Base-by-base conservation (phyloP, 1,140 invertebrate species). In the Zophobas morio region DNA sequence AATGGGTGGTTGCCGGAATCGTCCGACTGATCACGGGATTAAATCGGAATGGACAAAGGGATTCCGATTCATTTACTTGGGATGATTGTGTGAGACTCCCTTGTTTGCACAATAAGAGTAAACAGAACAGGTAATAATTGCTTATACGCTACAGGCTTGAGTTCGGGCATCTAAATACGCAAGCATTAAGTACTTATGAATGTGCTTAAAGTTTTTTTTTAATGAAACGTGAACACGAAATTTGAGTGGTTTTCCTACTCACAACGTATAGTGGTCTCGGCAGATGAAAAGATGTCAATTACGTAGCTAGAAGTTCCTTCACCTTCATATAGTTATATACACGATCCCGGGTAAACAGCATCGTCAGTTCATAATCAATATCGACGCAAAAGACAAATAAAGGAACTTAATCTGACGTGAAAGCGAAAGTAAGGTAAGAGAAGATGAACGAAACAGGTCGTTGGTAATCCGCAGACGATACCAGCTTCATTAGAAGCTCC, bases 51-150 rank as follows among this genome's bases (percentile, higher is more conserved):
- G 75, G 79, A 80, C 79, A 80, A 80, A 80, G 79, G 79, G 79
- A 80, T 80, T 80, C 76, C 73, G 76, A 80, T 78, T 80, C 79
- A 78, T 80, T 80, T 78, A 76, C 79, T 75, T 72, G 73, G 47
- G 73, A 63, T 80, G 79, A 80, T 80, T 80, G 79, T 80, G 63
- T 75, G 76, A 74, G 74, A 79, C 57, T 74, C 75, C 54, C 66
- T 79, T 77, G 78, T 79, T 79, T 79, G 75, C 70, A 66, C 57
- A 76, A 76, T 46, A 71, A 77, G 63, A 70, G 57, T 74, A 79
- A 79, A 79, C 78, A 79, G 71, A 74, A 54, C 78, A 79, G 78
- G 78, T 79, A 79, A 77, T 79, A 74, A 79, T 73, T 75, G 75
- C 75, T 51, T 66, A 71, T 74, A 49, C 37, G 39, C 36, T 70